These are phyloP conservation scores for Daktulosphaira vitifoliae DNA, from an alignment of 1,140 invertebrate genomes.

Conservation along the genomic window DNA sequence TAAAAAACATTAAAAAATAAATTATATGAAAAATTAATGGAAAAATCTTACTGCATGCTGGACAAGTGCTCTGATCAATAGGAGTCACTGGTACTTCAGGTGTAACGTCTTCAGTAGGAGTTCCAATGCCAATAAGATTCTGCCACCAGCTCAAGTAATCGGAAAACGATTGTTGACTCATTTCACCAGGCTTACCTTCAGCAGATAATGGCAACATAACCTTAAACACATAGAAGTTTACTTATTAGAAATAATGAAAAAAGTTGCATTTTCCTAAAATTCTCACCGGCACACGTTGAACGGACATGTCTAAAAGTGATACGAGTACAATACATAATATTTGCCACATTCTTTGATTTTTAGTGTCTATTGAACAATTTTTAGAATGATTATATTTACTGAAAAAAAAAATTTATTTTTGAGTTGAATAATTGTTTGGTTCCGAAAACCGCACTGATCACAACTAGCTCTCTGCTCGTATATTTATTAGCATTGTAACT, in stretches of 20 bases:
- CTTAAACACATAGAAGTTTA: neutral
- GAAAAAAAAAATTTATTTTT: too few species aligned
- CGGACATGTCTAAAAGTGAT: too few species aligned
- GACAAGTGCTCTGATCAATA: slow-evolving; percentile 4
- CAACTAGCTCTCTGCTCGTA: neutral
- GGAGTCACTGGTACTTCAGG: neutral
- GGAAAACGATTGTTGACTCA: neutral
- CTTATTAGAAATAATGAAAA: too few species aligned
- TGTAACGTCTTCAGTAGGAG: slow-evolving; percentile 4
- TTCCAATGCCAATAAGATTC: slow-evolving; percentile 26
- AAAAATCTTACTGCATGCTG: slow-evolving; percentile 22
- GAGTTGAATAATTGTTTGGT: too few species aligned
- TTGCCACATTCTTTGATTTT: too few species aligned
- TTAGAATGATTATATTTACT: too few species aligned
- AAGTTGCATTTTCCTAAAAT: too few species aligned
- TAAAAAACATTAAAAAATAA: neutral
- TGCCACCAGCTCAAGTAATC: slow-evolving; percentile 34
- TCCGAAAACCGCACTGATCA: slow-evolving; percentile 7
- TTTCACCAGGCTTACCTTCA: neutral
- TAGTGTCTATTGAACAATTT: too few species aligned
- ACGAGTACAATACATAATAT: too few species aligned
- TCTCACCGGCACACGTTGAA: too few species aligned
- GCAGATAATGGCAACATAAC: neutral
- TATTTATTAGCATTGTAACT: slow-evolving; percentile 2
- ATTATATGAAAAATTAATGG: neutral